Conservation (phyloP, 2,797 vertebrate species). For the Syndactyla subalaris region DNA sequence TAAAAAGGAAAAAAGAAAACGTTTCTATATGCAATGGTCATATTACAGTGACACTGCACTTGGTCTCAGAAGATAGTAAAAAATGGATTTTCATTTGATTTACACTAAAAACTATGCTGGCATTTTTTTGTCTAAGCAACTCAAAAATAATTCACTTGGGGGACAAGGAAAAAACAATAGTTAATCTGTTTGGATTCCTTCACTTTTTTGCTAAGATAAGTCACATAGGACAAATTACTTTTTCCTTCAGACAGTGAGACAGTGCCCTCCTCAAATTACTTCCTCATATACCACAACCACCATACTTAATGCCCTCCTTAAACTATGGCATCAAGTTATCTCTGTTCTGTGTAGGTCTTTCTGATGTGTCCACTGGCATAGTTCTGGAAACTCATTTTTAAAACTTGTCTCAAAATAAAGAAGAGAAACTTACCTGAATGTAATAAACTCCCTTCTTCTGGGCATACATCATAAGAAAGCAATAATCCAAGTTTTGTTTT, state of each 20-base stretch:
- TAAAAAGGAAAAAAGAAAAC: not conserved
- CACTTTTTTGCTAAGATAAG: not conserved
- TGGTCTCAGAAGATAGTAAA: not conserved
- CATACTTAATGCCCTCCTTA: not conserved
- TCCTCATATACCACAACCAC: not conserved
- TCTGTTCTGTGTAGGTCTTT: not conserved
- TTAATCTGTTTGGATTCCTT: not conserved
- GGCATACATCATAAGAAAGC: conserved; percentile 99
- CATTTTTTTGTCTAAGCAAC: not conserved
- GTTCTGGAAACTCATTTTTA: not conserved
- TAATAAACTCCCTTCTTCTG: conserved; percentile 96
- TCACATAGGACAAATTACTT: not conserved
- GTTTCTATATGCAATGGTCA: not conserved
- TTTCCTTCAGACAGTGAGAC: not conserved
- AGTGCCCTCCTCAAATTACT: not conserved
- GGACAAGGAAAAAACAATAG: not conserved
- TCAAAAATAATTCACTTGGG: not conserved
- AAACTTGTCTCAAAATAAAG: not conserved
- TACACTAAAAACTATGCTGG: not conserved
- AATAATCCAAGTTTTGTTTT: conserved; percentile 98
- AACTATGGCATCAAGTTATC: not conserved
- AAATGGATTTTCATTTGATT: not conserved
- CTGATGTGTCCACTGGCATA: not conserved
- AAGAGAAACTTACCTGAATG: conserved; percentile 86
- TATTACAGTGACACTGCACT: not conserved